Evolutionary conservation across 2,113 vertebrate species (phyloP).

Genomic region (Cyanocitta stelleri): DNA sequence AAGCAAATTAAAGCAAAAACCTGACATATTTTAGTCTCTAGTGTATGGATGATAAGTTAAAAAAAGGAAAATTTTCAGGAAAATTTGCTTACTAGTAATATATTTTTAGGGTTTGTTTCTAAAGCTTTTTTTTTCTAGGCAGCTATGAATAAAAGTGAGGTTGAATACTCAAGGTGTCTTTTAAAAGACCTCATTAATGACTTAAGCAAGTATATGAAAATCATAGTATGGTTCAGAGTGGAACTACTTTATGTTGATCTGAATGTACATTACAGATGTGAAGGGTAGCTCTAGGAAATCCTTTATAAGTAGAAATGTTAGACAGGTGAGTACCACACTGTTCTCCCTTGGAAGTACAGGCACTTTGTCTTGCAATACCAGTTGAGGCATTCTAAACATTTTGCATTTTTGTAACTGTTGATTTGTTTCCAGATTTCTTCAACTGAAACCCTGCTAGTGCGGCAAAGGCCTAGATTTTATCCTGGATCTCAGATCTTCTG

Average conservation of each 20-base stretch:
- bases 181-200: not conserved
- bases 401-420: not conserved
- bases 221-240: not conserved
- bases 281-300: not conserved
- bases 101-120: not conserved
- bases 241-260: not conserved
- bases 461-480: not conserved
- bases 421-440: not conserved
- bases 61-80: not conserved
- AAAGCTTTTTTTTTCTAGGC: not conserved
- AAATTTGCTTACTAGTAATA: not conserved
- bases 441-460: not conserved
- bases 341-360: not conserved
- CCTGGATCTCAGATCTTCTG: not conserved
- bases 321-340: not conserved
- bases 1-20: not conserved
- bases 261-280: not conserved
- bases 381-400: not conserved
- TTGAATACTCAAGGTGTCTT: not conserved
- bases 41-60: not conserved
- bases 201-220: not conserved
- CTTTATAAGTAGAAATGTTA: not conserved
- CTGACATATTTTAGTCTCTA: not conserved
- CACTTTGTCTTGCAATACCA: not conserved
- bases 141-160: not conserved